Percentiles rank a stretch among this genome's conserved stretches.
Evolutionary conservation across 2,888 invertebrate species (phyloP).

Genomic region (Osedax frankpressi): DNA sequence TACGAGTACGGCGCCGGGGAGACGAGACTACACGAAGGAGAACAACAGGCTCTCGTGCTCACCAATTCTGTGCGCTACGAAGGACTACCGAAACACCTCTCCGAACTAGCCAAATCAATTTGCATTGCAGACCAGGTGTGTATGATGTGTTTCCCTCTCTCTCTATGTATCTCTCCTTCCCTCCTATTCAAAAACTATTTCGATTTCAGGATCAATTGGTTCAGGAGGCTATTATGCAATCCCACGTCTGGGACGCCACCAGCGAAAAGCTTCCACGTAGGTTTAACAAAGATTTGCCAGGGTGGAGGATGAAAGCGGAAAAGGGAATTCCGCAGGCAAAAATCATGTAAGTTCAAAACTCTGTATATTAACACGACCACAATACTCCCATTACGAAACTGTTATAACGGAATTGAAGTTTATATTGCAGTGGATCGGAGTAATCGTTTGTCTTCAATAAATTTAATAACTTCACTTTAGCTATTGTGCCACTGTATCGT

Average conservation of each 20-base stretch:
- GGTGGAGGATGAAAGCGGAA: constrained; percentile 49
- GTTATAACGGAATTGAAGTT: no score
- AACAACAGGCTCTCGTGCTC: constrained; percentile 65
- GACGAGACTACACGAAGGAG: constrained; percentile 47
- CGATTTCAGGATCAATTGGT: constrained; percentile 31
- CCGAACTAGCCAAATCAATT: background rate
- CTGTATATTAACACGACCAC: no score
- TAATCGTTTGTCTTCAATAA: no score
- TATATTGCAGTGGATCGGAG: no score
- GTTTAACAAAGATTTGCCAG: constrained; percentile 59
- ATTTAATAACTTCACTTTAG: no score
- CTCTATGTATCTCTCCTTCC: background rate
- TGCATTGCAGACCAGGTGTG: background rate
- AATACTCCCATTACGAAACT: no score
- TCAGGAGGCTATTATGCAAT: constrained; percentile 36
- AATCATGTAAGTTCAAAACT: no score
- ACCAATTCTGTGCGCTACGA: constrained; percentile 56
- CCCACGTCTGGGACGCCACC: constrained; percentile 56
- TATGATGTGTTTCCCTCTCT: background rate
- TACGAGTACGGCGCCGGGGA: background rate
- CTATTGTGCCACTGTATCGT: no score
- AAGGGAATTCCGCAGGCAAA: constrained; percentile 57
- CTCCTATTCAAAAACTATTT: background rate
- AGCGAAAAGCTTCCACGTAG: constrained; percentile 64
- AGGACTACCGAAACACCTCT: constrained; percentile 37